Percentiles rank a stretch among this genome's conserved stretches.
Conservation (phyloP, 2,797 vertebrate genomes). For the Microctenopoma stevenorrisi region DNA sequence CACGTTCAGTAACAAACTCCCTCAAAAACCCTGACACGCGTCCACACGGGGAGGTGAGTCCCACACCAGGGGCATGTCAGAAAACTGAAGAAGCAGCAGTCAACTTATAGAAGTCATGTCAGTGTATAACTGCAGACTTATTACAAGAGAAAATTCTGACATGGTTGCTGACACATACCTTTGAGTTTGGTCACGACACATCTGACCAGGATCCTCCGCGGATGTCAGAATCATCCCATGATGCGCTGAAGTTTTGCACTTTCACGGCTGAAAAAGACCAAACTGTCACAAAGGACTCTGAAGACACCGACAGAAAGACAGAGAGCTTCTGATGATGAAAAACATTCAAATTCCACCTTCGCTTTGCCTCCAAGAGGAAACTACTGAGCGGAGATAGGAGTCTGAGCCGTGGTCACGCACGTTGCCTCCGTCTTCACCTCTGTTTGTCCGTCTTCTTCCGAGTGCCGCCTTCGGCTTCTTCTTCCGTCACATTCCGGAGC, state of each 20-base stretch:
- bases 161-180: constrained; percentile 34
- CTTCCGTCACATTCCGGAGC: constrained; percentile 59
- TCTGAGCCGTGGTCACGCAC: constrained; percentile 5
- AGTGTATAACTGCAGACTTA: no score
- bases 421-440: constrained; percentile 33
- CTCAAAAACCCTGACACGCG: neutral
- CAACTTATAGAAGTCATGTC: no score
- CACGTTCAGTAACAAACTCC: constrained; percentile 17
- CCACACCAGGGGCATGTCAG: neutral
- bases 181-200: constrained; percentile 22
- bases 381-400: neutral
- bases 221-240: constrained; percentile 62
- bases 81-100: neutral
- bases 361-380: neutral
- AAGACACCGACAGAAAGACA: no score
- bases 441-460: neutral
- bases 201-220: constrained; percentile 30
- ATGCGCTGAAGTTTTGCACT: constrained; percentile 26
- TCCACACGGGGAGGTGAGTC: neutral
- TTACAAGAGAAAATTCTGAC: no score
- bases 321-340: neutral
- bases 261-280: neutral
- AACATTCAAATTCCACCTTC: neutral
- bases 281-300: neutral
- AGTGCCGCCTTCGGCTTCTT: constrained; percentile 52